A percentile compares a stretch with the other conserved stretches of the same genome.
Conservation (phyloP, 30 jellyfish, hydroid and myxozoan genomes). For the Cassiopea xamachana region DNA sequence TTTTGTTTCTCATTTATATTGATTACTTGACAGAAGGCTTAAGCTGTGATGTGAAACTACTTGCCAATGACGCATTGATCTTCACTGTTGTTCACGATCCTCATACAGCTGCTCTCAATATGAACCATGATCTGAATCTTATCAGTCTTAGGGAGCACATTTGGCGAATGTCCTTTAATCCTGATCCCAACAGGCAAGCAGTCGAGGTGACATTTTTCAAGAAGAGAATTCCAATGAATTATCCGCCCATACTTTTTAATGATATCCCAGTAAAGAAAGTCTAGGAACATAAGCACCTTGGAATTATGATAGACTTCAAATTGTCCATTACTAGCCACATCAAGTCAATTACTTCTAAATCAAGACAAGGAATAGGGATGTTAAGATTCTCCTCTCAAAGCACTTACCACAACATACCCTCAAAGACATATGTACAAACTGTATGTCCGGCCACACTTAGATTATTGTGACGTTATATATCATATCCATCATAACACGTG, state of each 20-base stretch:
- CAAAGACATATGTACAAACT: slow-evolving; percentile 5
- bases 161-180: neutral
- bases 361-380: slow-evolving; percentile 10
- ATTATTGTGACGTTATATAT: neutral
- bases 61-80: slow-evolving; percentile 43
- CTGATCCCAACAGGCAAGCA: slow-evolving; percentile 15
- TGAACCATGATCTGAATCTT: neutral
- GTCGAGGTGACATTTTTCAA: slow-evolving; percentile 12
- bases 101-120: slow-evolving; percentile 34
- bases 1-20: neutral
- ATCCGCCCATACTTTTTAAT: slow-evolving; percentile 8
- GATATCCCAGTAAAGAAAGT: slow-evolving; percentile 6
- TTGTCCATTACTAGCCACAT: slow-evolving; percentile 5
- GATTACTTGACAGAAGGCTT: slow-evolving; percentile 43
- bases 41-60: slow-evolving; percentile 18
- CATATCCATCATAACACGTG: slow-evolving; percentile 1
- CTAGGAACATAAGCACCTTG: slow-evolving; percentile 18
- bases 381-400: neutral
- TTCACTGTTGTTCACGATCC: slow-evolving; percentile 45
- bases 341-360: slow-evolving; percentile 3
- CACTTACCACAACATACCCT: neutral
- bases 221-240: slow-evolving; percentile 18
- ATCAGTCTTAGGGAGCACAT: too few species aligned
- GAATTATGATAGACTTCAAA: neutral
- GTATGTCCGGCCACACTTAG: neutral